Evolutionary conservation across 1,140 invertebrate species (phyloP).

Genomic region (Penaeus indicus): DNA sequence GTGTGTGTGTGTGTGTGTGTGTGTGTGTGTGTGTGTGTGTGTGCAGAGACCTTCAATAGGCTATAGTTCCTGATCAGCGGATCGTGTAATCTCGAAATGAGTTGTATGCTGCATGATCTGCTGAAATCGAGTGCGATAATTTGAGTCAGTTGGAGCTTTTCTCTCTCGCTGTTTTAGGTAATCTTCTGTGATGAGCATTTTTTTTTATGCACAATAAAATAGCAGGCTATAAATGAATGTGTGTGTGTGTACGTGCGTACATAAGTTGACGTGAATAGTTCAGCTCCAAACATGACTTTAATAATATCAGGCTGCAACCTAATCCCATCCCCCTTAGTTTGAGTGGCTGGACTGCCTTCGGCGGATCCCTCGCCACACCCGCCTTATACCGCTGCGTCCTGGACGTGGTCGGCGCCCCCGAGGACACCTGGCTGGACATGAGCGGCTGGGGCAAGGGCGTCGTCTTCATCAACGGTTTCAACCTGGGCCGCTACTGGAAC

Average conservation of each 20-base stretch:
- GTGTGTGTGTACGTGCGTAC: background rate
- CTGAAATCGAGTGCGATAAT: too few species aligned
- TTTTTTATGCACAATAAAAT: too few species aligned
- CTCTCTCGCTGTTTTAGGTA: too few species aligned
- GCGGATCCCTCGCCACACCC: conserved; percentile 25
- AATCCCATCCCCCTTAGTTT: background rate
- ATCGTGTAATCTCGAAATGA: too few species aligned
- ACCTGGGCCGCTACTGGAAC: conserved; percentile 76
- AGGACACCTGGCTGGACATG: conserved; percentile 71
- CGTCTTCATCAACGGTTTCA: conserved; percentile 78
- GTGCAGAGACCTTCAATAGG: too few species aligned
- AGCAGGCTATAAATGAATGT: background rate
- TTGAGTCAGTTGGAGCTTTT: too few species aligned
- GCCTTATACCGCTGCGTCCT: conserved; percentile 34
- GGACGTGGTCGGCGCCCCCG: conserved; percentile 46
- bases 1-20: too few species aligned
- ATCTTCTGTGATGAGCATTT: too few species aligned
- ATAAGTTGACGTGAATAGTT: background rate
- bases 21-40: too few species aligned
- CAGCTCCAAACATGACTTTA: background rate
- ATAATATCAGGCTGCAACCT: background rate
- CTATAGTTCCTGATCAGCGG: too few species aligned
- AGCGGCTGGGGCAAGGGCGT: conserved; percentile 74
- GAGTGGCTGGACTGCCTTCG: conserved; percentile 41
- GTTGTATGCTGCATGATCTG: too few species aligned